Base-by-base conservation (phyloP, 2,888 invertebrate species). In the Hipparchia sbordonii region DNA sequence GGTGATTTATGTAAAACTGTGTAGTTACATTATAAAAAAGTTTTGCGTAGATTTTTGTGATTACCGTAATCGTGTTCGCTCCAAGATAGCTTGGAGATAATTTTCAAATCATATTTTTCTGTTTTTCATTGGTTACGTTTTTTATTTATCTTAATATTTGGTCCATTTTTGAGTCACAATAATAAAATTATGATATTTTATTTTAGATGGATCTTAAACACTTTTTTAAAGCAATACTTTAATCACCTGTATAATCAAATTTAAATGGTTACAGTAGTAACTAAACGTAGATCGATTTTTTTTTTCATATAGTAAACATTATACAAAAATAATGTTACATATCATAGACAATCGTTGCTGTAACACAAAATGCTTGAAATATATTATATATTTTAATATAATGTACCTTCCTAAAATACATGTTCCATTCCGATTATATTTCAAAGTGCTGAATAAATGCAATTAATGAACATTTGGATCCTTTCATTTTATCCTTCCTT, bases 381-480 rank as follows among this genome's bases (percentile, higher is more conserved):
- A 66, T 65, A 69, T 67, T 48, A 66, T 65, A 69, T 67, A 67
- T 85, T 83, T 85, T 86, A 84, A 82, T 82, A 78, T 79, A 81
- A 51, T 62, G 48, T 60, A 60, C 13, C 56, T 57, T 13, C 56
- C 12, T 81, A 80, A 82, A 79, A 79, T 82, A 81, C 78, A 79
- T 74, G 76, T 81, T 81, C 81, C 84, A 75, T 85, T 86, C 85
- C 80, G 85, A 82, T 82, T 85, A 82, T 72, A 73, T 85, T 83
- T 86, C 84, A 82, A 79, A 81, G 80, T 83, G 81, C 83, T 81
- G 82, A 83, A 84, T 85, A 79, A 82, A 85, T 81, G 59, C 39
- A 81, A 70, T 59, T 59, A 59, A 68, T 33, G 48, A 48, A 48
- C 13, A 60, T 57, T 10, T n/a, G n/a, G 9, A 2, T 51, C 23